Evolutionary conservation across 2,797 vertebrate genomes (phyloP).

Genomic region (Balearica regulorum): DNA sequence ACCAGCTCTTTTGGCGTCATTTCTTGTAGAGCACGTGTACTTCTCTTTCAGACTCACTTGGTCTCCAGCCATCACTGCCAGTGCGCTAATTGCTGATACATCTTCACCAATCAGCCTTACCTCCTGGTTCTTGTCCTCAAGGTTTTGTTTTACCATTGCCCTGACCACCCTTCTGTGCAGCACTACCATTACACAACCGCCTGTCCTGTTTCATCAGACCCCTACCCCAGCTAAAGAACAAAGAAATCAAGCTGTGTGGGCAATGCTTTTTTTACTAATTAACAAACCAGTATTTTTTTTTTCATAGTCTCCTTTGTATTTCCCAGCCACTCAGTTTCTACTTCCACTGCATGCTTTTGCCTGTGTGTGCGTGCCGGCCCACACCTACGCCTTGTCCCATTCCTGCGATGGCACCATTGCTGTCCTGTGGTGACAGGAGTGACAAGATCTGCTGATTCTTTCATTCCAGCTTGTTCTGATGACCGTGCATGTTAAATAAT

Average conservation of each 20-base stretch:
- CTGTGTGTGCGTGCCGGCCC: not conserved
- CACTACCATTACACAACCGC: not conserved
- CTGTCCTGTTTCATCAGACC: not conserved
- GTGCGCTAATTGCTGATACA: rapidly evolving
- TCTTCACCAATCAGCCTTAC: not conserved
- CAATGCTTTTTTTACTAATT: not conserved
- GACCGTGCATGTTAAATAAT: not conserved
- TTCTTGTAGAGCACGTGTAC: not conserved
- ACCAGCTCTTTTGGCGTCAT: rapidly evolving
- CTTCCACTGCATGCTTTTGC: not conserved
- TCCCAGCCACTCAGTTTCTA: not conserved
- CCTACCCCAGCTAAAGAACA: not conserved
- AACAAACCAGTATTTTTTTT: not conserved
- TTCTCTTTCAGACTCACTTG: not conserved
- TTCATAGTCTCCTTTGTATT: not conserved
- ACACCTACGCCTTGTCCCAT: not conserved
- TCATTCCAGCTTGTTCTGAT: not conserved
- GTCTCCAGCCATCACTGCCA: not conserved
- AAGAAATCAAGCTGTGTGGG: not conserved
- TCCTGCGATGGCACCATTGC: not conserved
- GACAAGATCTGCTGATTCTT: not conserved
- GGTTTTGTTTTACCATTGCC: not conserved
- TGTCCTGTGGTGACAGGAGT: not conserved
- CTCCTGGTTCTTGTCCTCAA: not conserved
- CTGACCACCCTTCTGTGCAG: not conserved